Conservation (phyloP, 2,888 invertebrate species). For the Ectemnius continuus region DNA sequence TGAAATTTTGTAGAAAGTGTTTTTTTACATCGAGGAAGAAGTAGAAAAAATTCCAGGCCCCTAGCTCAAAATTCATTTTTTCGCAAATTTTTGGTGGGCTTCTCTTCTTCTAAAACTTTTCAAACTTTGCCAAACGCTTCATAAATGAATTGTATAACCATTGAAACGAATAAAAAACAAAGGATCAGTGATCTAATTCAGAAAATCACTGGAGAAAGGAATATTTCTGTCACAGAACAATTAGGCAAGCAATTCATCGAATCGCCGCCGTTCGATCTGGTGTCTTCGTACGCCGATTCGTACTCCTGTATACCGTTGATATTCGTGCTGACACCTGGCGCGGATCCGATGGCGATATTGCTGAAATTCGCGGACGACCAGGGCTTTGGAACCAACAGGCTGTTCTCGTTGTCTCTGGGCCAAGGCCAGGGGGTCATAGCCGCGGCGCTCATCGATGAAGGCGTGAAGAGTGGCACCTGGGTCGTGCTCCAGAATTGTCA, state of each 20-base stretch:
- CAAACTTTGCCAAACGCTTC: too few species aligned
- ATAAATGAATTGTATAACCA: too few species aligned
- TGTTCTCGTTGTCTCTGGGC: slow-evolving; percentile 91
- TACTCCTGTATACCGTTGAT: slow-evolving; percentile 91
- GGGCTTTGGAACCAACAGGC: slow-evolving; percentile 87
- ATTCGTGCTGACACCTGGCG: slow-evolving; percentile 94
- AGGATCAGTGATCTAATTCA: too few species aligned
- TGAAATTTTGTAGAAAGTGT: too few species aligned
- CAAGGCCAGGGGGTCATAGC: slow-evolving; percentile 97
- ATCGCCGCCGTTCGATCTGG: slow-evolving; percentile 93
- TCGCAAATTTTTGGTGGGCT: too few species aligned
- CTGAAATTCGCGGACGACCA: slow-evolving; percentile 97
- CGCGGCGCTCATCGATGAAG: slow-evolving; percentile 90
- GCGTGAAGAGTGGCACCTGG: slow-evolving; percentile 92
- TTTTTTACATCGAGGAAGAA: too few species aligned
- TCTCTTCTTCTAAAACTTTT: too few species aligned
- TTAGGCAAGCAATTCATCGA: slow-evolving; percentile 90
- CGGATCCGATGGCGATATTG: slow-evolving; percentile 93
- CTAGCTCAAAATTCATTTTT: too few species aligned
- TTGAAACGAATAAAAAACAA: too few species aligned
- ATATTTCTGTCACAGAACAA: slow-evolving; percentile 78
- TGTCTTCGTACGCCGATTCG: slow-evolving; percentile 91
- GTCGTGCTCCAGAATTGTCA: slow-evolving; percentile 97
- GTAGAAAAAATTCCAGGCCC: too few species aligned
- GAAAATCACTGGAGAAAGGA: too few species aligned